Base-by-base conservation (phyloP, 2,888 invertebrate species). In the Pachymerium ferrugineum region DNA sequence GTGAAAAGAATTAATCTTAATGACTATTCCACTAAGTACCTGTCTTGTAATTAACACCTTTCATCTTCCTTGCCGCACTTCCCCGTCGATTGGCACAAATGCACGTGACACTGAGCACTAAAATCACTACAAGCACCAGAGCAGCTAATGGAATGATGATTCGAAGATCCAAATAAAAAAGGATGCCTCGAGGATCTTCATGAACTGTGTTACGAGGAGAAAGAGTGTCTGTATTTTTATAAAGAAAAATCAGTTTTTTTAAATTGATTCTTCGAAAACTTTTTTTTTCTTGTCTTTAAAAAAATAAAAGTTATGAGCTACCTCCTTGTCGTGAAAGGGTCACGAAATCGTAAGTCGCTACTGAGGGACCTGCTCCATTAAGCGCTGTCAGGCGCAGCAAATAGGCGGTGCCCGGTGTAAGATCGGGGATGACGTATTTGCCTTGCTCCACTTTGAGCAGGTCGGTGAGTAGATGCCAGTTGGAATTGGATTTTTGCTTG, bases 351-450 rank as follows among this genome's bases (percentile, higher is more conserved):
- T 38, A 73, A 73, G 73, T 73, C 30, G 73, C 73, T 14, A 73
- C 73, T 14, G 73, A 30, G 14, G 73, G 62, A 29, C 73, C 73
- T 19, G 73, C 73, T 19, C 73, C 73, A 33, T 73, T 73, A 62
- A 62, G 31, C 6, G 73, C 73, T 19, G 94, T 94, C 42, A 96
- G 93, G 76, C 93, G 87, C 77, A 97, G 86, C 79, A 92, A 90
- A 81, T 97, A 97, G 93, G 96, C 94, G n/a, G 91, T 93, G 19
- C 94, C 96, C 0, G 96, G 94, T 80, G 93, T 94, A 79, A 97
- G 85, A 81, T 95, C 94, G 83, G 93, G 85, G 5, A 94, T 92
- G n/a, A 93, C 92, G 80, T 94, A 94, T 83, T 94, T 94, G 77
- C 92, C 92, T 75, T 73, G 38, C 22, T 73, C 73, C 14, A 16